Evolutionary conservation across 2,797 vertebrate genomes (phyloP), one percentile per base, ranked within the genome.

Genomic region (Meriones psammophilus): DNA sequence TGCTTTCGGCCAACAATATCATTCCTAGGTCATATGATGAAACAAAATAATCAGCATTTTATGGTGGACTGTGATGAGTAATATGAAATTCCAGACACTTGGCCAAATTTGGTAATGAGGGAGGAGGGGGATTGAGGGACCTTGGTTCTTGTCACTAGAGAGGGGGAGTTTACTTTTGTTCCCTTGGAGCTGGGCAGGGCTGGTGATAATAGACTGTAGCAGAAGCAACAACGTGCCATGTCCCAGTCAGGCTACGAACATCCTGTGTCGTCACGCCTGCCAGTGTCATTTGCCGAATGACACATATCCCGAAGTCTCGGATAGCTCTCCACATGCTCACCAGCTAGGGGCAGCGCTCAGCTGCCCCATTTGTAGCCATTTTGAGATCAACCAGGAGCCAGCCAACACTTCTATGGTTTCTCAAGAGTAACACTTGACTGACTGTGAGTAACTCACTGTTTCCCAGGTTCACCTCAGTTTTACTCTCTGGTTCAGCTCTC

Each of bases 1-100:
- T 46, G 54, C 71, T 88, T 88, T 83, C 42, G 93, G 93, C 90
- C 92, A 95, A 22, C 62, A 78, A 13, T 80, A 77, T 96, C 88
- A 81, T 74, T 95, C 62, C 76, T 94, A 42, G 87, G 62, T 96
- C 33, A 39, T 69, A 22, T 1, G 83, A 85, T 95, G 68, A 80
- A 93, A 73, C 60, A 92, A 77, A 93, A 68, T 71, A 56, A 92
- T 87, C 78, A 76, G 17, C 28, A n/a, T 94, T 83, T 89, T 77
- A 24, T 62, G 54, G 22, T 30, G 22, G 17, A 81, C 17, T n/a
- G 2, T 46, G 71, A 89, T 71, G 64, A 91, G 12, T 36, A 83
- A 62, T 54, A 17, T 36, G 85, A 76, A 77, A 66, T 90, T 96
- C 50, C 28, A 78, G n/a, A 71, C 88, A 39, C 26, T 60, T 26